Evolutionary conservation across 1,140 invertebrate species (phyloP).

Genomic region (Whitmania pigra): DNA sequence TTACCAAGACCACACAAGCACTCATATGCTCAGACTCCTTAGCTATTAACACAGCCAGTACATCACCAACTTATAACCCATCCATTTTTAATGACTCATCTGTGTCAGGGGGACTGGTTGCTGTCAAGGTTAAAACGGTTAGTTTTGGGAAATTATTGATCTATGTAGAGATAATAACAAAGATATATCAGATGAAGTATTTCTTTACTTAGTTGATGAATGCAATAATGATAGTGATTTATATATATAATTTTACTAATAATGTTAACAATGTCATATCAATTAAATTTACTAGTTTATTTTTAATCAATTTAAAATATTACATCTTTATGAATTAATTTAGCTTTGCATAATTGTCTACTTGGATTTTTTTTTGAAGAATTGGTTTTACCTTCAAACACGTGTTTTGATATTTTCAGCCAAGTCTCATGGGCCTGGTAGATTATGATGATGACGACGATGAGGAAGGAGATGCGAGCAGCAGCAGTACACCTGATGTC

Average conservation of each 20-base stretch:
- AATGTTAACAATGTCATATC: no score
- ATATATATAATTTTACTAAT: no score
- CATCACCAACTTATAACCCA: not conserved
- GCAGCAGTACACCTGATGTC: not conserved
- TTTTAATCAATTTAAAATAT: not conserved
- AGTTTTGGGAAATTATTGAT: not conserved
- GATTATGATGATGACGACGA: conserved; percentile 84
- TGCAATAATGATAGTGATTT: no score
- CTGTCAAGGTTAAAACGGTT: conserved; percentile 12
- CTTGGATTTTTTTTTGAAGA: no score
- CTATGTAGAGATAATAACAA: no score
- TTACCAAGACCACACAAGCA: not conserved
- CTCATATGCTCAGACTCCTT: not conserved
- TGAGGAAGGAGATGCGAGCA: conserved; percentile 39
- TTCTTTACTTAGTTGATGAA: no score
- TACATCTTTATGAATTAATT: conserved; percentile 13
- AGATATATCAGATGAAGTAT: no score
- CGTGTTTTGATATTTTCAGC: conserved; percentile 44
- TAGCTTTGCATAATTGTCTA: conserved; percentile 15
- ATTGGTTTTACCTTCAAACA: not conserved
- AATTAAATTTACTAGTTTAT: conserved; percentile 12
- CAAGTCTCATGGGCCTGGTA: conserved; percentile 56
- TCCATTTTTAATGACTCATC: not conserved
- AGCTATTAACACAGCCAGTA: not conserved
- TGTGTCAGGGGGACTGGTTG: not conserved